Evolutionary conservation across 2,888 invertebrate genomes (phyloP).

Genomic region (Escarpia spicata): DNA sequence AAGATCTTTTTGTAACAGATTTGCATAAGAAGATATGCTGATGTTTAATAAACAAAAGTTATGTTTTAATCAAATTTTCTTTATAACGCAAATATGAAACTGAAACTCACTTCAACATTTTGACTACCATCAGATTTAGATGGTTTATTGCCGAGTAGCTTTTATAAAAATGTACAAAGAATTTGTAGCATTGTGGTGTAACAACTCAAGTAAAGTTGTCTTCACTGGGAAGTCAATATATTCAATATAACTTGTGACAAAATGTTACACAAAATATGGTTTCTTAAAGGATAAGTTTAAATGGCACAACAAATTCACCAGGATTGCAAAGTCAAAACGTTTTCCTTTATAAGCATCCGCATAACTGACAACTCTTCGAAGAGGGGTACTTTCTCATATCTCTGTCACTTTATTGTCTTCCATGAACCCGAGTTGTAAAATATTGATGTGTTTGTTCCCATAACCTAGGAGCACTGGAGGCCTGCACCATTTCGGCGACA

Average conservation of each 20-base stretch:
- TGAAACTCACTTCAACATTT: too few species aligned
- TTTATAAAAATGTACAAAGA: too few species aligned
- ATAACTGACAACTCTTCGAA: slow-evolving; percentile 6
- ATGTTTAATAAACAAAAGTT: background rate
- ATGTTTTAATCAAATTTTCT: too few species aligned
- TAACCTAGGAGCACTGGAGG: background rate
- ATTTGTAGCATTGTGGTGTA: too few species aligned
- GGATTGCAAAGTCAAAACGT: background rate
- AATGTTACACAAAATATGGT: slow-evolving; percentile 18
- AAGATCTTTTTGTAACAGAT: background rate
- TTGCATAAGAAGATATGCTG: background rate
- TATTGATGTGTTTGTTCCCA: slow-evolving; percentile 8
- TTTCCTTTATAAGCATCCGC: background rate
- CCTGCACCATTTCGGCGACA: slow-evolving; percentile 18
- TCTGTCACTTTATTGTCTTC: background rate
- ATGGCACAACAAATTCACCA: background rate
- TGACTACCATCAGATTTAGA: too few species aligned
- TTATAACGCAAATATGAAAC: too few species aligned
- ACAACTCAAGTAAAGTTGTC: too few species aligned
- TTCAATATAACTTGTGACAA: slow-evolving; percentile 11
- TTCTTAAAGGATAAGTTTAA: background rate
- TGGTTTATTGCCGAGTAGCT: too few species aligned
- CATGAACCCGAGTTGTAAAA: background rate
- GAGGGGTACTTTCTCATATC: background rate
- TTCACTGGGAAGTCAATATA: background rate